Percentiles rank a stretch among this genome's conserved stretches.
Conservation (phyloP, 2,888 invertebrate genomes). For the Xanthia togata region DNA sequence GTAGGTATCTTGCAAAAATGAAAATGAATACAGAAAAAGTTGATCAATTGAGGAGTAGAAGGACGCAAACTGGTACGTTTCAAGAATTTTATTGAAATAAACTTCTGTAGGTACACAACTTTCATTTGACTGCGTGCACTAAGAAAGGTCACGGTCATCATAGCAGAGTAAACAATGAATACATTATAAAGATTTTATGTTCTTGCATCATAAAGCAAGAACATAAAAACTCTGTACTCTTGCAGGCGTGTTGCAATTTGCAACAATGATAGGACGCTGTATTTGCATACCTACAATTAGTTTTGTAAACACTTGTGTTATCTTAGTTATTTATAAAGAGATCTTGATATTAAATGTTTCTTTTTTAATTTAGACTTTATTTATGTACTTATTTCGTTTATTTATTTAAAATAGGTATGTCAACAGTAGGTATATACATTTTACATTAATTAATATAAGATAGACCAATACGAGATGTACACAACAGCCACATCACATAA, state of each 20-base stretch:
- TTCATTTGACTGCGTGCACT: neutral
- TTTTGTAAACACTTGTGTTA: constrained; percentile 3
- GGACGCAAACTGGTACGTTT: neutral
- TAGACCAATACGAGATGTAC: too few species aligned
- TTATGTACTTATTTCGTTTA: too few species aligned
- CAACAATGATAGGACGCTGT: neutral
- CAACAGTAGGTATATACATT: too few species aligned
- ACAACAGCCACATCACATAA: too few species aligned
- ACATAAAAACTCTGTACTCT: too few species aligned
- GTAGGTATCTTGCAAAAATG: too few species aligned
- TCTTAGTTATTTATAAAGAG: neutral
- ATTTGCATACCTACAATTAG: constrained; percentile 15
- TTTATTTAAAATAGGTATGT: too few species aligned
- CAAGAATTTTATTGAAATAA: neutral
- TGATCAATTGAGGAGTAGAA: neutral
- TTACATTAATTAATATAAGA: too few species aligned
- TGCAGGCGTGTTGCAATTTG: neutral
- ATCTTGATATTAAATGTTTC: too few species aligned
- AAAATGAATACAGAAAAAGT: too few species aligned
- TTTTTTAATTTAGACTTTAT: neutral
- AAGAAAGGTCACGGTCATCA: constrained; percentile 17
- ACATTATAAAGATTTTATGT: neutral
- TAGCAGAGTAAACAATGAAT: constrained; percentile 3
- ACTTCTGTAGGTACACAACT: neutral
- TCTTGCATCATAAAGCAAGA: too few species aligned